Evolutionary conservation across 2,113 vertebrate species (phyloP), one percentile per base, ranked within the genome.

Genomic region (Aspidoscelis tigris): DNA sequence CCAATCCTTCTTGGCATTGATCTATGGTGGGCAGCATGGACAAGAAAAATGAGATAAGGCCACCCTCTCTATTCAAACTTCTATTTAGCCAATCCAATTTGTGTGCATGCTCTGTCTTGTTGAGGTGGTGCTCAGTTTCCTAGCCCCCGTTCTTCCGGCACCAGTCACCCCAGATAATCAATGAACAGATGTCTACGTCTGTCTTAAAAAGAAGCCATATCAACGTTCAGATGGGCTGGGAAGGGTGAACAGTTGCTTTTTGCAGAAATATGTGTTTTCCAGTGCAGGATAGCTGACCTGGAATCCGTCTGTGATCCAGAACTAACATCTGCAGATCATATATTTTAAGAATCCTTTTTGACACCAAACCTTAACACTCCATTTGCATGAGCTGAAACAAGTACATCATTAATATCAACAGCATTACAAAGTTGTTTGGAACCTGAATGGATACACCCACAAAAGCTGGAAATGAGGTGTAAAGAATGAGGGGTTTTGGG

Each of bases 101-200:
- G 55, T 73, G 73, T 91, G 92, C 91, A 92, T 64, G 85, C 85
- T 86, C 87, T 89, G 70, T 87, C 7, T 91, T 70, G 86, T 77
- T 39, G 44, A 78, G 83, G 76, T 65, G 73, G 26, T 74, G 72
- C 55, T 21, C 0, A 69, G 77, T 39, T 2, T 44, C 75, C 66
- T 84, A 10, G 7, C 61, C 22, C 50, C 41, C 61, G 64, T 64
- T 22, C 41, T 87, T 88, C 85, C 82, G 21, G 1, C 26, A 18
- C n/a, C 69, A 82, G 9, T 20, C 69, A 6, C 24, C 5, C 43
- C 26, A 68, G 70, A 76, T 91, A 89, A 68, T 76, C 76, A 89
- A 81, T 47, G n/a, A 74, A n/a, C 44, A 79, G 69, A 41, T 24
- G 11, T 55, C 41, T 64, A 41, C 22, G 24, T 43, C 43, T 79